Base-by-base conservation (phyloP, 2,888 invertebrate genomes). In the Drosophila tanythrix region DNA sequence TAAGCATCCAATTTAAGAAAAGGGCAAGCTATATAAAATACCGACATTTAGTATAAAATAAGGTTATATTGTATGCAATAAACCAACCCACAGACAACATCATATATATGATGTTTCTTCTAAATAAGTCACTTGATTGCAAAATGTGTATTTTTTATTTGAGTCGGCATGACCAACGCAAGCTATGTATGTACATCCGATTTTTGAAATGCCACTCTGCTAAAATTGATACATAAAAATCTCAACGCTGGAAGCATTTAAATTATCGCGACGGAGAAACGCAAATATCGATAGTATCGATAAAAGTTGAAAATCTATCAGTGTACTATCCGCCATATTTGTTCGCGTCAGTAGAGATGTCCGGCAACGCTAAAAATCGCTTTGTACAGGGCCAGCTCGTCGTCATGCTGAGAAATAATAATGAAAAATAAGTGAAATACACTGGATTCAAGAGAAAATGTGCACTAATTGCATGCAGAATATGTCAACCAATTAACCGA, bases 371-470 rank as follows among this genome's bases (percentile, higher is more conserved):
- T 71, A 55, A 76, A 82, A 86, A 76, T 86, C 81, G 85, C 80
- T 80, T 82, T 88, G 82, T 88, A 88, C 80, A 87, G 86, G 72
- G 75, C 82, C 85, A 86, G 83, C 86, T 88, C 85, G 82, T 85
- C 83, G 84, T 89, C 79, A 87, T 87, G 84, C 89, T 85, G 85
- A 80, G 85, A 89, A 85, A 81, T 84, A 72, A 70, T 81, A 69
- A 71, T 82, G 73, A 85, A 87, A 87, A 91, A 86, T 90, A 79
- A 89, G 90, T 88, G 88, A 90, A 90, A 89, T 90, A 90, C 77
- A 78, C 72, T 68, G 75, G 72, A 82, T 83, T 75, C 76, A 86
- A 72, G 64, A 62, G 79, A 76, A 76, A 85, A 85, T 85, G 84
- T 81, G 85, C 87, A 82, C 79, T 76, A 72, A 79, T 82, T 78